Evolutionary conservation across 1,140 invertebrate species (phyloP).

Genomic region (Hypothenemus hampei): DNA sequence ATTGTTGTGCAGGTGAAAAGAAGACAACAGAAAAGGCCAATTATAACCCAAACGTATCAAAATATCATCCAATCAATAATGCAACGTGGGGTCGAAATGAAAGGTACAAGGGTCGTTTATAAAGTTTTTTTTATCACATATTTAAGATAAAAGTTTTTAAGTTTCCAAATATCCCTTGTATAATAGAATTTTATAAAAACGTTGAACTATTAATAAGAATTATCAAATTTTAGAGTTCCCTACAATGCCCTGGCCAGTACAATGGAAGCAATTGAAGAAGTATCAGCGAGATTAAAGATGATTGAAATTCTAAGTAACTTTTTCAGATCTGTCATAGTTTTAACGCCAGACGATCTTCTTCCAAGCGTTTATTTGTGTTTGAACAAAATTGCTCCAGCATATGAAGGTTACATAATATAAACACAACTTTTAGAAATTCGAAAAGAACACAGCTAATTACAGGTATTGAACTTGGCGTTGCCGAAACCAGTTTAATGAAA

Average conservation of each 20-base stretch:
- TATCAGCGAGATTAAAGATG: constrained; percentile 86
- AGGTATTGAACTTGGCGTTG: constrained; percentile 64
- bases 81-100: constrained; percentile 79
- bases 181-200: too few relatives aligned
- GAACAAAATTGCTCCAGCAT: constrained; percentile 92
- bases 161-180: too few relatives aligned
- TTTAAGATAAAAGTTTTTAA: too few relatives aligned
- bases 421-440: not conserved
- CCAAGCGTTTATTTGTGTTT: constrained; percentile 91
- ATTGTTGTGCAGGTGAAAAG: too few relatives aligned
- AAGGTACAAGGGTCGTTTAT: too few relatives aligned
- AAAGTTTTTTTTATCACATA: too few relatives aligned
- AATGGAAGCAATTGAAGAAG: constrained; percentile 86
- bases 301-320: constrained; percentile 93
- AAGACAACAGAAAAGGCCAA: not conserved
- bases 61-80: constrained; percentile 88
- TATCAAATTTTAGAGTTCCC: constrained; percentile 76
- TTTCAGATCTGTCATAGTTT: constrained; percentile 84
- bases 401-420: constrained; percentile 62
- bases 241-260: constrained; percentile 90
- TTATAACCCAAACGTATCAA: constrained; percentile 72
- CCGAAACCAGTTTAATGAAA: constrained; percentile 91
- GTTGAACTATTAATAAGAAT: too few relatives aligned
- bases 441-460: too few relatives aligned
- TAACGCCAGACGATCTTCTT: constrained; percentile 84